A percentile compares a stretch with the other conserved stretches of the same genome.
phyloP scores from a whole-genome alignment of 2,888 invertebrate genomes.

The Theretra japonica region DNA sequence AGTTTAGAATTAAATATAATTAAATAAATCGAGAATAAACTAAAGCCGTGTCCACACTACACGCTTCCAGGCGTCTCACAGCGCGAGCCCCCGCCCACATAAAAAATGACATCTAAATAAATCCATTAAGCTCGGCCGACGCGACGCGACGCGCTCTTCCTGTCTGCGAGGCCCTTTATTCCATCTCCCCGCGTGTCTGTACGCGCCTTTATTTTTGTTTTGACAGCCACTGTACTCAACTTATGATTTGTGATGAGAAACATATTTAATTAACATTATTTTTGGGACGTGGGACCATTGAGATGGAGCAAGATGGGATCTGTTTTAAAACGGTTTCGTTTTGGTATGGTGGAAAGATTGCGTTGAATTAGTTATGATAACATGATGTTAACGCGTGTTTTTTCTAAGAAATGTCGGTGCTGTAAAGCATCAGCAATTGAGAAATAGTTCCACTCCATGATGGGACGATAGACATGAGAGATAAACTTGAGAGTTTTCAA shows the following conservation, averaged over 20 bases:
- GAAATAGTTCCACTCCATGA: too few relatives aligned
- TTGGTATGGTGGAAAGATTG: not conserved
- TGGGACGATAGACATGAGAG: too few relatives aligned
- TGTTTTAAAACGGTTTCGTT: not conserved
- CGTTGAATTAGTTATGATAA: not conserved
- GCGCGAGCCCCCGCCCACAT: constrained; percentile 82
- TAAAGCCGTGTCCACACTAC: constrained; percentile 62
- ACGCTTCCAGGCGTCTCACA: constrained; percentile 66
- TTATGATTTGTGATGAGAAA: constrained; percentile 78
- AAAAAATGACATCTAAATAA: constrained; percentile 85
- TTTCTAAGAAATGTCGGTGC: too few relatives aligned
- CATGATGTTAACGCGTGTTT: not conserved
- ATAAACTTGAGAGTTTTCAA: too few relatives aligned
- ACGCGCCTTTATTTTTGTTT: constrained; percentile 79
- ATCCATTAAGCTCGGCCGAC: constrained; percentile 73
- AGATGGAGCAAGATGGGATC: not conserved
- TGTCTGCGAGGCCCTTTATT: constrained; percentile 77
- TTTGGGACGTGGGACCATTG: constrained; percentile 19
- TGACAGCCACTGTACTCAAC: constrained; percentile 65
- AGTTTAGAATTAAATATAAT: not conserved
- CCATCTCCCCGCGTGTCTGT: constrained; percentile 64
- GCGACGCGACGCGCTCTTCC: constrained; percentile 68
- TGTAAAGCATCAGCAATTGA: too few relatives aligned
- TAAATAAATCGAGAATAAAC: constrained; percentile 24
- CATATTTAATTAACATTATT: constrained; percentile 65